Percentiles rank a stretch among this genome's conserved stretches.
Evolutionary conservation across 2,888 invertebrate genomes (phyloP).

Genomic region (Drosophila niveifrons): DNA sequence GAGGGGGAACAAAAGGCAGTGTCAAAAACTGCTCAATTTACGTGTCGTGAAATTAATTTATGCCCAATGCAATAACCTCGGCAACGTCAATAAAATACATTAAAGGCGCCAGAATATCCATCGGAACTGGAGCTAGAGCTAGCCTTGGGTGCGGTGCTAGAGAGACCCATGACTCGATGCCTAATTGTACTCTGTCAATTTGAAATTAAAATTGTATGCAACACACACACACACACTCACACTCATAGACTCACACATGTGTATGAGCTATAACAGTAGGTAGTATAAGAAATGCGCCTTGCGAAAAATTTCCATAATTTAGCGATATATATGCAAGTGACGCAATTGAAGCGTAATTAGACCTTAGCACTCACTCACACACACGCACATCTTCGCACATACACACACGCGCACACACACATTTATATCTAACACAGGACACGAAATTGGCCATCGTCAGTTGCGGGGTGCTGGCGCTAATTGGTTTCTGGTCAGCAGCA

Average conservation of each 20-base stretch:
- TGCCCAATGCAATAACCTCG: constrained; percentile 85
- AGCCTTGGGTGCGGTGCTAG: not conserved
- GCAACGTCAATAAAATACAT: constrained; percentile 85
- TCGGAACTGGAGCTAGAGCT: not conserved
- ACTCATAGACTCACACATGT: constrained; percentile 16
- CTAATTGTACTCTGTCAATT: constrained; percentile 80
- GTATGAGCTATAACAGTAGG: constrained; percentile 17
- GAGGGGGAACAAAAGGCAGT: constrained; percentile 28
- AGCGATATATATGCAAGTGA: constrained; percentile 85
- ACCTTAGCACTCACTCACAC: constrained; percentile 68
- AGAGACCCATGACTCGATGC: constrained; percentile 35
- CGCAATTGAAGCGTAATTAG: constrained; percentile 85
- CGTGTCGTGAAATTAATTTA: constrained; percentile 86
- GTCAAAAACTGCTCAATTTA: constrained; percentile 83
- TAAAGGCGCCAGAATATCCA: constrained; percentile 50
- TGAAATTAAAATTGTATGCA: constrained; percentile 79
- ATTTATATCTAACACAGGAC: constrained; percentile 16
- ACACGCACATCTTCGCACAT: constrained; percentile 2
- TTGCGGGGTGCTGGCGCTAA: constrained; percentile 71
- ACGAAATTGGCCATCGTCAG: constrained; percentile 63
- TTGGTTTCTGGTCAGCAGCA: constrained; percentile 76
- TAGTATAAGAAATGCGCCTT: constrained; percentile 71
- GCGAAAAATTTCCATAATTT: constrained; percentile 85
- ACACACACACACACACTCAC: constrained; percentile 13
- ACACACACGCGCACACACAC: constrained; percentile 46